Evolutionary conservation across 2,888 invertebrate species (phyloP).

Genomic region (Eueremaeus valkanovi): DNA sequence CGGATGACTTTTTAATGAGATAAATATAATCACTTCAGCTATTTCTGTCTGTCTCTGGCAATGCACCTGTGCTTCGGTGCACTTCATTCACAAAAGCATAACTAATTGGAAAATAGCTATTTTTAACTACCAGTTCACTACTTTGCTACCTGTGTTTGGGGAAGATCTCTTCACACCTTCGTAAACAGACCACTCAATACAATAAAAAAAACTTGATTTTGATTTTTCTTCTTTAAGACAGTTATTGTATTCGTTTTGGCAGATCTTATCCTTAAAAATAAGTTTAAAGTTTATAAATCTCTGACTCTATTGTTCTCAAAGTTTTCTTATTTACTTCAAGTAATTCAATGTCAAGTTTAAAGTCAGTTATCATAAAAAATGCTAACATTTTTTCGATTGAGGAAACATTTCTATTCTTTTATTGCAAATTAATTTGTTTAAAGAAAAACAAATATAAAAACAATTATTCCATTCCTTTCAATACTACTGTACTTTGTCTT

Average conservation of each 20-base stretch:
- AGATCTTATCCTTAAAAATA: no score
- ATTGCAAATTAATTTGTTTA: neutral
- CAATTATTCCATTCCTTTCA: neutral
- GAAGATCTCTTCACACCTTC: neutral
- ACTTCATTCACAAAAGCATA: no score
- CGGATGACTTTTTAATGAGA: no score
- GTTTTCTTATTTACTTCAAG: neutral
- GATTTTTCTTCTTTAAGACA: neutral
- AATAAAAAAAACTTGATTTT: neutral
- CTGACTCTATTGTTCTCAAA: neutral
- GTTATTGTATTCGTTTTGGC: no score
- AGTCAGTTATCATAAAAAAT: neutral
- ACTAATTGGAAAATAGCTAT: no score
- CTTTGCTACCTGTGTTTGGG: neutral
- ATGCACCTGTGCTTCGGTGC: no score
- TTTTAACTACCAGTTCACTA: neutral
- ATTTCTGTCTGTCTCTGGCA: no score
- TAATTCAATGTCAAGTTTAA: neutral
- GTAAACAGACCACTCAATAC: constrained; percentile 5
- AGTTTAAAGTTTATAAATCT: neutral
- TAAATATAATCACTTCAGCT: no score
- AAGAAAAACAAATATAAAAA: neutral
- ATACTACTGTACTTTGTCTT: neutral
- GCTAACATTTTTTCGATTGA: neutral
- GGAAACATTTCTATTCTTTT: neutral